phyloP scores from a whole-genome alignment of 2,797 vertebrate species.

The Sebastes steindachneri region DNA sequence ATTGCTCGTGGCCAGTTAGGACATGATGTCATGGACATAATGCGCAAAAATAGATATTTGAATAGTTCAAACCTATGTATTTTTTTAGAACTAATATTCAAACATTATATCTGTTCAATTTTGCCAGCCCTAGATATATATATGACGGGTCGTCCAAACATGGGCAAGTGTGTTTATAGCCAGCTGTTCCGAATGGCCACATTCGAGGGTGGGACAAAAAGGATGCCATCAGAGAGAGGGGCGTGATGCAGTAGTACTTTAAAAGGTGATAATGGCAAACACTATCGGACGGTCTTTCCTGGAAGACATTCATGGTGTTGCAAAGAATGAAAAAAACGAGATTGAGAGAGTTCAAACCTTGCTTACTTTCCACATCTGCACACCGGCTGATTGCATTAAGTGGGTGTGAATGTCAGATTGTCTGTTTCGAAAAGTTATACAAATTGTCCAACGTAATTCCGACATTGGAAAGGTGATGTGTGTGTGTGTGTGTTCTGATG shows the following conservation, averaged over 20 bases:
- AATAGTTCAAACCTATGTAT: too few species aligned
- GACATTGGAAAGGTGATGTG: neutral
- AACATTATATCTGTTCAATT: fast-evolving
- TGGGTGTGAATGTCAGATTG: neutral
- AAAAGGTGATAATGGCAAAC: neutral
- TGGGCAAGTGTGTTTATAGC: neutral
- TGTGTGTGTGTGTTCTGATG: neutral
- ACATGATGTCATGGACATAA: too few species aligned
- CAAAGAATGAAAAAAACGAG: neutral
- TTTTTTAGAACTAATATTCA: too few species aligned
- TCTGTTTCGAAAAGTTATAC: neutral
- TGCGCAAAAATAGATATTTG: too few species aligned
- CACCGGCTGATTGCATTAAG: neutral
- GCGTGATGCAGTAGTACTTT: neutral
- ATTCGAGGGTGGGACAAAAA: neutral
- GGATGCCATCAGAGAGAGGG: neutral
- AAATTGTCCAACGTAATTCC: neutral
- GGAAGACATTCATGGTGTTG: neutral
- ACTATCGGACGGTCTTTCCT: fast-evolving
- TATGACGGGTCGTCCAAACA: neutral
- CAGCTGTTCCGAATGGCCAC: neutral
- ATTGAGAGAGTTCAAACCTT: neutral
- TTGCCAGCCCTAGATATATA: neutral
- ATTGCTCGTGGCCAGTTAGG: too few species aligned
- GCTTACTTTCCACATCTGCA: neutral